Percentiles rank a stretch among this genome's conserved stretches.
phyloP scores from a whole-genome alignment of 1,140 invertebrate genomes.

The Conopomorpha cramerella region DNA sequence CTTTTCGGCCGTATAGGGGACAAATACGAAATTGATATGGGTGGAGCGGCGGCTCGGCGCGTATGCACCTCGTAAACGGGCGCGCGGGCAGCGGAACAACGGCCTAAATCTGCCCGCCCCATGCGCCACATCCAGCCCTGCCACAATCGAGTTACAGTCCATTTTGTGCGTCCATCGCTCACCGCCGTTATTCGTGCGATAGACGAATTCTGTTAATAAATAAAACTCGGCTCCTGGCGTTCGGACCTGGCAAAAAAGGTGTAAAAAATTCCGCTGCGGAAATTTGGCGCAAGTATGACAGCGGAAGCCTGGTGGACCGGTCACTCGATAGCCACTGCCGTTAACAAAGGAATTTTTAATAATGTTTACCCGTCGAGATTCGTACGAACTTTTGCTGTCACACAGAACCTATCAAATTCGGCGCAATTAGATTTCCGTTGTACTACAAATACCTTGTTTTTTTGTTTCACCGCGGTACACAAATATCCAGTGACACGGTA shows the following conservation, averaged over 20 bases:
- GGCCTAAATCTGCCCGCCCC: no score
- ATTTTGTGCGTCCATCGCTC: slow-evolving; percentile 6
- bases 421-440: no score
- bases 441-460: no score
- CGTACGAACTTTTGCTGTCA: no score
- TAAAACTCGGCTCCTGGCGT: slow-evolving; percentile 46
- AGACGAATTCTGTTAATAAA: slow-evolving; percentile 59
- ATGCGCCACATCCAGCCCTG: slow-evolving; percentile 15
- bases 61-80: slow-evolving; percentile 51
- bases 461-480: no score
- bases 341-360: slow-evolving; percentile 61
- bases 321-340: slow-evolving; percentile 45
- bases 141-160: slow-evolving; percentile 12
- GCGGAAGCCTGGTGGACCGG: slow-evolving; percentile 42
- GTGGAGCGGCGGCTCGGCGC: slow-evolving; percentile 46
- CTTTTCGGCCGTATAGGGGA: slow-evolving; percentile 48
- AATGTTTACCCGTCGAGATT: slow-evolving; percentile 37
- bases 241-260: slow-evolving; percentile 29
- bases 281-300: slow-evolving; percentile 57
- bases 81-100: slow-evolving; percentile 22
- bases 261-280: slow-evolving; percentile 32
- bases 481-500: no score
- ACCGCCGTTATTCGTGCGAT: slow-evolving; percentile 24
- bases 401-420: no score
- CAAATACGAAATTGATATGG: slow-evolving; percentile 60